These are phyloP conservation scores for Pissodes strobi DNA, from an alignment of 1,140 invertebrate genomes.

Conservation along the genomic window DNA sequence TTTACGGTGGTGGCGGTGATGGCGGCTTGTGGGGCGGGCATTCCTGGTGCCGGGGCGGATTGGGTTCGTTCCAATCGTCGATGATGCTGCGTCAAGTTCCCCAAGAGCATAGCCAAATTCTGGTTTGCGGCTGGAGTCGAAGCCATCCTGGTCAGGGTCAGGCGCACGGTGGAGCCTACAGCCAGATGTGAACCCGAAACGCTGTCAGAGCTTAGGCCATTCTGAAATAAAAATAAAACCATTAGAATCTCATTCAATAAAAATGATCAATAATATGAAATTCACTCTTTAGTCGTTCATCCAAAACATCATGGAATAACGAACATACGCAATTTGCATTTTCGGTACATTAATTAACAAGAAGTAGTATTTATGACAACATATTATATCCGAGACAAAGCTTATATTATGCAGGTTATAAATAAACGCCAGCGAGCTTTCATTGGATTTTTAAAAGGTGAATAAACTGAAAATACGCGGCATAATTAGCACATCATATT, in stretches of 20 bases:
- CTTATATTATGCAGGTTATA: too few relatives aligned
- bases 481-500: slow-evolving; percentile 5
- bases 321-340: not conserved
- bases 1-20: slow-evolving; percentile 58
- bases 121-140: slow-evolving; percentile 48
- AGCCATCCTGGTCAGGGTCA: slow-evolving; percentile 52
- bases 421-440: too few relatives aligned
- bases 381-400: too few relatives aligned
- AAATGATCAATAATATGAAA: too few relatives aligned
- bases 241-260: too few relatives aligned
- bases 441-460: not conserved
- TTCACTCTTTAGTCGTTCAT: too few relatives aligned
- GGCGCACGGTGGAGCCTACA: slow-evolving; percentile 47
- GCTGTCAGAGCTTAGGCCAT: slow-evolving; percentile 23
- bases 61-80: slow-evolving; percentile 71
- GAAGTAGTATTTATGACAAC: not conserved
- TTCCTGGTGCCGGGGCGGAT: slow-evolving; percentile 63
- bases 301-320: too few relatives aligned
- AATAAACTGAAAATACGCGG: slow-evolving; percentile 3
- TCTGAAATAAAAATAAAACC: slow-evolving; percentile 42
- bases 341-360: not conserved
- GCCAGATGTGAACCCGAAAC: slow-evolving; percentile 41
- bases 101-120: slow-evolving; percentile 43
- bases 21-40: slow-evolving; percentile 41
- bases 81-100: slow-evolving; percentile 59